Percentiles rank a stretch among this genome's conserved stretches.
Evolutionary conservation across 2,113 vertebrate genomes (phyloP).

Genomic region (Campylomormyrus tamandua): DNA sequence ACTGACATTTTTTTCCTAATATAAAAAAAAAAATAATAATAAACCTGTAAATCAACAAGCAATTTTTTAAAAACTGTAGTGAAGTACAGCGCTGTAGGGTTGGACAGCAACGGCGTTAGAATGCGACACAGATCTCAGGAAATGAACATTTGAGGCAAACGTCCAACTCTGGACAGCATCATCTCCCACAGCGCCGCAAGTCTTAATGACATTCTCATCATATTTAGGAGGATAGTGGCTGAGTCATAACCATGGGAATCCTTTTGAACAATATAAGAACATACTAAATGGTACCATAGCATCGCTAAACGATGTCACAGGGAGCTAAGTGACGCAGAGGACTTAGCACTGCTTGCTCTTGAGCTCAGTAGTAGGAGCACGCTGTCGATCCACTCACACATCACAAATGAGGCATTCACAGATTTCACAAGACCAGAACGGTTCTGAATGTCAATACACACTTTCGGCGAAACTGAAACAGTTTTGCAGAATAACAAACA

Average conservation of each 20-base stretch:
- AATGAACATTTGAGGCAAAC: background rate
- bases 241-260: background rate
- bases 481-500: background rate
- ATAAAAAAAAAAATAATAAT: background rate
- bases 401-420: background rate
- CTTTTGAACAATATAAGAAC: background rate
- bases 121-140: background rate
- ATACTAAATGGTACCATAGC: background rate
- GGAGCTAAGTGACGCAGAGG: background rate
- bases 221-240: background rate
- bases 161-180: background rate
- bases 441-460: background rate
- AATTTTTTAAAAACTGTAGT: background rate
- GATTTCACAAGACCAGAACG: background rate
- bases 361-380: background rate
- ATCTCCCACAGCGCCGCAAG: background rate
- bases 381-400: background rate
- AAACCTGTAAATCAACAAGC: background rate
- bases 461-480: background rate
- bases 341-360: background rate
- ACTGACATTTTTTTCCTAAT: background rate
- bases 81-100: background rate
- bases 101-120: background rate
- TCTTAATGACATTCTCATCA: background rate
- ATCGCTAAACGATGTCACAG: background rate